Conservation (phyloP, 2,888 invertebrate genomes). For the Stenchaetothrips biformis region DNA sequence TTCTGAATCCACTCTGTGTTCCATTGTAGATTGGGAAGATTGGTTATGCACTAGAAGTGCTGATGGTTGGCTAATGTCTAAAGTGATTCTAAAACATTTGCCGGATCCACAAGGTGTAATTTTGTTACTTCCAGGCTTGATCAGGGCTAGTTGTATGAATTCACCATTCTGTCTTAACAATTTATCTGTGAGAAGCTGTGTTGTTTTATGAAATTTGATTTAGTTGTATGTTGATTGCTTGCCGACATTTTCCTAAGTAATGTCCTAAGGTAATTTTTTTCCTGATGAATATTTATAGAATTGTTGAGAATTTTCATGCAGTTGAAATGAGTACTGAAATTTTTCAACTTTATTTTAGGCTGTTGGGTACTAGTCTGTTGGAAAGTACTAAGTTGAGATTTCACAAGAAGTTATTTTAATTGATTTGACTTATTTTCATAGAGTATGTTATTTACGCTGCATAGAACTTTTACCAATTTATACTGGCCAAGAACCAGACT, state of each 20-base stretch:
- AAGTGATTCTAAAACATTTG: slow-evolving; percentile 3
- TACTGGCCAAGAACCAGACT: neutral
- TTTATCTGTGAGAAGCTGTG: neutral
- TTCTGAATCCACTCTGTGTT: slow-evolving; percentile 37
- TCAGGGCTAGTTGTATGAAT: neutral
- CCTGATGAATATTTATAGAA: neutral
- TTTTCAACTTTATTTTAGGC: slow-evolving; percentile 8
- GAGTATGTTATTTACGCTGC: neutral
- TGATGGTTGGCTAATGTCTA: neutral
- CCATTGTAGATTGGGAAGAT: slow-evolving; percentile 28
- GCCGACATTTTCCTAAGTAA: neutral
- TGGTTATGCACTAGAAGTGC: neutral
- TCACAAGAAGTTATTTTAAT: slow-evolving; percentile 7
- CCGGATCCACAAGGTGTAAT: neutral
- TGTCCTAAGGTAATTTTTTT: slow-evolving; percentile 10
- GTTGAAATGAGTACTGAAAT: slow-evolving; percentile 9
- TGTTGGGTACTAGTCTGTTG: slow-evolving; percentile 13
- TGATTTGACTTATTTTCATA: neutral
- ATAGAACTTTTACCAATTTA: neutral
- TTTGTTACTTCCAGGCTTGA: slow-evolving; percentile 6
- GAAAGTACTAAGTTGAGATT: neutral
- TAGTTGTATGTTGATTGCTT: neutral
- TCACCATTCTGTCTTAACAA: neutral
- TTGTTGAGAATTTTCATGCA: slow-evolving; percentile 1
- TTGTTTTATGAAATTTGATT: neutral